These are phyloP conservation scores for Furcula furcula DNA, from an alignment of 2,888 invertebrate species.

Conservation along the genomic window DNA sequence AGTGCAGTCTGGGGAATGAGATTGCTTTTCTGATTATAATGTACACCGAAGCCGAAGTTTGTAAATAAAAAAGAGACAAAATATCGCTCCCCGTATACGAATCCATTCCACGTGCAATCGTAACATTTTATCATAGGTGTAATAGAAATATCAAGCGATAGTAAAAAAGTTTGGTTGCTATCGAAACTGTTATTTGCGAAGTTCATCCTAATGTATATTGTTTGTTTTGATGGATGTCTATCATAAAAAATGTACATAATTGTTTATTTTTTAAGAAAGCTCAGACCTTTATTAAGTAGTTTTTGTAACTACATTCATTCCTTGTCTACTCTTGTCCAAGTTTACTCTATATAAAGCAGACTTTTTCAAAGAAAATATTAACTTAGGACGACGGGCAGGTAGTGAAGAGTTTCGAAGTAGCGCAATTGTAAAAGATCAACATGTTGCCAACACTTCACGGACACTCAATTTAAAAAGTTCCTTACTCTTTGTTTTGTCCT, in stretches of 20 bases:
- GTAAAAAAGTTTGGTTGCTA: conserved; percentile 65
- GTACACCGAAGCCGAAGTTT: conserved; percentile 67
- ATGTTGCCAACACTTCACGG: conserved; percentile 78
- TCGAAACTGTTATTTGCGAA: conserved; percentile 54
- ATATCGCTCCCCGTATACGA: conserved; percentile 52
- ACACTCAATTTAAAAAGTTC: conserved; percentile 81
- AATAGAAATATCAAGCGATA: conserved; percentile 67
- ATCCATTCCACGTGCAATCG: conserved; percentile 42
- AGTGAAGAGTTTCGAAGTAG: conserved; percentile 42
- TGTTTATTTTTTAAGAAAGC: no score
- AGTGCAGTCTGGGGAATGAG: conserved; percentile 38
- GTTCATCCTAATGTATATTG: conserved; percentile 57
- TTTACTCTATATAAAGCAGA: conserved; percentile 31
- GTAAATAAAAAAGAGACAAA: conserved; percentile 75
- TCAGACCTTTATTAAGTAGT: no score
- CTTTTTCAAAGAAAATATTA: conserved; percentile 67
- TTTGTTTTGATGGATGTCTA: conserved; percentile 54
- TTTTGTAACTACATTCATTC: not conserved
- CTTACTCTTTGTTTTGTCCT: conserved; percentile 77
- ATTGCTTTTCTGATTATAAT: conserved; percentile 61
- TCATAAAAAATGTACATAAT: conserved; percentile 36
- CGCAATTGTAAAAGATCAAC: conserved; percentile 72
- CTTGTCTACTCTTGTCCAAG: no score
- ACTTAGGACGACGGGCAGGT: conserved; percentile 55
- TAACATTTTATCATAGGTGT: conserved; percentile 80